Evolutionary conservation across 2,888 invertebrate species (phyloP).

Genomic region (Uropetala carovei): DNA sequence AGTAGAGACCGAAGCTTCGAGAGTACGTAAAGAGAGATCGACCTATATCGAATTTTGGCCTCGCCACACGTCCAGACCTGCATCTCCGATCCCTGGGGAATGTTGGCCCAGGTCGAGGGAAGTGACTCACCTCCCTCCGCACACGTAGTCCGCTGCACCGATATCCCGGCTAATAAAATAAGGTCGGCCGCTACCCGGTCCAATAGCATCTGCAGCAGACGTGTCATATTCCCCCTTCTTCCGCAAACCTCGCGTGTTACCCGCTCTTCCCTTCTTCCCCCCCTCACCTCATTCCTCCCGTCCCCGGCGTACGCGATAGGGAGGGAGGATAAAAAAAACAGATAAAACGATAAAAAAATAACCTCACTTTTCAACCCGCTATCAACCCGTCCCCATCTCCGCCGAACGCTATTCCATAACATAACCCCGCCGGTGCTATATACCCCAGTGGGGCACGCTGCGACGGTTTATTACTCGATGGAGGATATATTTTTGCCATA

Average conservation of each 20-base stretch:
- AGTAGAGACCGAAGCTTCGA: neutral
- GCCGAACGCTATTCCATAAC: neutral
- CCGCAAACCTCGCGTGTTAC: neutral
- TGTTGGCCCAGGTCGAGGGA: neutral
- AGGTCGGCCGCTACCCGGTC: neutral
- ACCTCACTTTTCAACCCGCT: neutral
- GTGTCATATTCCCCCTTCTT: neutral
- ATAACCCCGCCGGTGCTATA: neutral
- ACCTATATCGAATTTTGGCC: neutral
- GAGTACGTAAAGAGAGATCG: neutral
- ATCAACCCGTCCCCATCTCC: neutral
- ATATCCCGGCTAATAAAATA: constrained; percentile 7
- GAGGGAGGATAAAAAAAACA: too few relatives aligned
- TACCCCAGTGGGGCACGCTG: neutral
- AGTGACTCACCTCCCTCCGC: neutral
- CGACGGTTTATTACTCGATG: neutral
- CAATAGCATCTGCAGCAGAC: neutral
- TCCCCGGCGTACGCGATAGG: too few relatives aligned
- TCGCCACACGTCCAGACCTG: neutral
- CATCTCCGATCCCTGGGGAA: neutral
- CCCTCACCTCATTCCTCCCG: too few relatives aligned
- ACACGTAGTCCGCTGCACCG: neutral
- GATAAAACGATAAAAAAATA: neutral
- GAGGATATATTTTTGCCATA: neutral
- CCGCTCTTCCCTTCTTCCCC: neutral